phyloP scores from a whole-genome alignment of 2,888 invertebrate genomes.

The Phyto melanocephala region DNA sequence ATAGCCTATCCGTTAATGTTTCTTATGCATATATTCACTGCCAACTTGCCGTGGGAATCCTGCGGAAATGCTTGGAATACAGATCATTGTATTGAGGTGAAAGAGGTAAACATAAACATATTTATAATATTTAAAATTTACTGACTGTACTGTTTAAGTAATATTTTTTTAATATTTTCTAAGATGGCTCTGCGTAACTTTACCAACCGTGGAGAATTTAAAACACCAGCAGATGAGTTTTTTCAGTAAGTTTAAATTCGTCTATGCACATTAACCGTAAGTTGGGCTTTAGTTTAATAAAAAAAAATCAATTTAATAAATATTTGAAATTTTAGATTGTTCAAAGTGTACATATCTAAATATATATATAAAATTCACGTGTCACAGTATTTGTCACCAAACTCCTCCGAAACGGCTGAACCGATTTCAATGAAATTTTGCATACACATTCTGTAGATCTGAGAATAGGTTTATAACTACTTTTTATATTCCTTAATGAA shows the following conservation, averaged over 20 bases:
- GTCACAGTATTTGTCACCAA: too few species aligned
- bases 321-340: too few species aligned
- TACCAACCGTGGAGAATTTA: conserved; percentile 66
- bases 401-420: too few species aligned
- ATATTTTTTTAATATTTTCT: background rate
- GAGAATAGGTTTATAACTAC: too few species aligned
- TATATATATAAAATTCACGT: too few species aligned
- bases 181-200: conserved; percentile 67
- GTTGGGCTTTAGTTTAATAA: too few species aligned
- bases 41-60: conserved; percentile 86
- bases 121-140: background rate
- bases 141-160: background rate
- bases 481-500: too few species aligned
- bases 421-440: too few species aligned
- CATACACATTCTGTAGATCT: too few species aligned
- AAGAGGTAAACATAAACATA: conserved; percentile 62
- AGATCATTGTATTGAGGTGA: conserved; percentile 81
- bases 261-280: too few species aligned
- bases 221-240: conserved; percentile 89
- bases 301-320: too few species aligned
- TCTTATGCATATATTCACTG: conserved; percentile 83
- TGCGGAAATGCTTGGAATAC: conserved; percentile 93
- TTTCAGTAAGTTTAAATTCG: conserved; percentile 84
- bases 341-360: too few species aligned
- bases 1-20: conserved; percentile 92